phyloP scores from a whole-genome alignment of 2,888 invertebrate genomes.

The Dinocampus coccinellae region DNA sequence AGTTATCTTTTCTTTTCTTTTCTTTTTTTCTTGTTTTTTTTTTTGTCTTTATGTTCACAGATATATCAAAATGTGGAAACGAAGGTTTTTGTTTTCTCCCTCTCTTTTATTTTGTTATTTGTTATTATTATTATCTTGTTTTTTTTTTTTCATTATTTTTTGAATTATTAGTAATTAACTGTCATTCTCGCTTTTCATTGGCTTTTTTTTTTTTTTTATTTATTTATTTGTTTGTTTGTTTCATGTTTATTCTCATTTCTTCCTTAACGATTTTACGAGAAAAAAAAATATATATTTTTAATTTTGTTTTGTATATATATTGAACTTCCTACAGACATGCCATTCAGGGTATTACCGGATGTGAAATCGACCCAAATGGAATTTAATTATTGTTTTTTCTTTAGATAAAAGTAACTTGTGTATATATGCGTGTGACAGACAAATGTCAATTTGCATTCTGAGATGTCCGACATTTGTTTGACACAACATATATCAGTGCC shows the following conservation, averaged over 20 bases:
- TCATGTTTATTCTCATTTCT: constrained; percentile 31
- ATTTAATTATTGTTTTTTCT: constrained; percentile 57
- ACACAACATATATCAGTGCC: constrained; percentile 1
- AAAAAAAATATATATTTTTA: constrained; percentile 34
- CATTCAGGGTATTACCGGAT: constrained; percentile 82
- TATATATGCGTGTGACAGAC: constrained; percentile 23
- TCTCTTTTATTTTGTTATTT: constrained; percentile 32
- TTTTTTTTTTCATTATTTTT: constrained; percentile 19
- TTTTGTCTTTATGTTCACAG: constrained; percentile 58
- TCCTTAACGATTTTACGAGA: constrained; percentile 35
- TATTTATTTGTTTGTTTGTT: constrained; percentile 7
- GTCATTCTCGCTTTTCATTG: constrained; percentile 15
- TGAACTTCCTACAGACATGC: constrained; percentile 70
- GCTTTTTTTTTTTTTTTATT: too few relatives aligned
- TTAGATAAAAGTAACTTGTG: constrained; percentile 13
- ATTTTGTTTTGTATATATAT: background rate
- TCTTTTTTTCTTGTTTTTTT: too few relatives aligned
- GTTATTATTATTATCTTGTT: too few relatives aligned
- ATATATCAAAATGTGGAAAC: constrained; percentile 66
- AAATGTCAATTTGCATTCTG: constrained; percentile 15
- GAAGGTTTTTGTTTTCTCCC: constrained; percentile 55
- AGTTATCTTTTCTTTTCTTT: too few relatives aligned
- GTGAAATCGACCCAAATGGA: constrained; percentile 66
- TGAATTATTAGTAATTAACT: background rate
- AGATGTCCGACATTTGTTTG: constrained; percentile 32